phyloP scores from a whole-genome alignment of 2,113 vertebrate genomes.

The Meleagris gallopavo region DNA sequence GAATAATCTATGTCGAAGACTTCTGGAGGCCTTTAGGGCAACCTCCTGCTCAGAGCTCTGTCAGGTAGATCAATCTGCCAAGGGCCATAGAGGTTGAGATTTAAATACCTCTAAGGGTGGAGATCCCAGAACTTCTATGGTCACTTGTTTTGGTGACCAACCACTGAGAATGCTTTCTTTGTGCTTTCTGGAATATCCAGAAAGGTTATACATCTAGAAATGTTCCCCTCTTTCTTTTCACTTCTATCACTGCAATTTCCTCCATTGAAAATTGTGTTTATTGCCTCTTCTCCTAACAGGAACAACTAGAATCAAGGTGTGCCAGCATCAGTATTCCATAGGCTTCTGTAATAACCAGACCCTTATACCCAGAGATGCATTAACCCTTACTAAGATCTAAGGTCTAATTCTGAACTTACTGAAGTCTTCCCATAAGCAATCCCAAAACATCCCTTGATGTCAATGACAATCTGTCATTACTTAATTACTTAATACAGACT shows the following conservation, averaged over 20 bases:
- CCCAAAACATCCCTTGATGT: not conserved
- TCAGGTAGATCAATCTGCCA: not conserved
- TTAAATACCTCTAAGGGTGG: not conserved
- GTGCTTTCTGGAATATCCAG: not conserved
- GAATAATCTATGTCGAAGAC: not conserved
- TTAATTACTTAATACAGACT: not conserved
- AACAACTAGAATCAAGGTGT: not conserved
- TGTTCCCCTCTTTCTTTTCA: not conserved
- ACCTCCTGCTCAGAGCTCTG: not conserved
- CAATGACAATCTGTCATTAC: not conserved
- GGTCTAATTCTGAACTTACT: not conserved
- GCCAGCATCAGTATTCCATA: not conserved
- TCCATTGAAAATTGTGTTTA: not conserved
- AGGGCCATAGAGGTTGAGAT: not conserved
- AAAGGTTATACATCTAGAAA: not conserved
- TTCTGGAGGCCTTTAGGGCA: not conserved
- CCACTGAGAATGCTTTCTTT: not conserved
- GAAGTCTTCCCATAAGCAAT: accelerated
- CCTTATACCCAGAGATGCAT: not conserved
- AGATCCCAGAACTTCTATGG: not conserved
- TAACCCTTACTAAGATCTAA: not conserved
- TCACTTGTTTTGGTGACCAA: accelerated
- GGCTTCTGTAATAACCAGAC: not conserved
- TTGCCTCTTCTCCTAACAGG: not conserved
- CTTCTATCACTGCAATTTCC: not conserved